Conservation (phyloP, 23 tunicate genomes). For the Styela plicata region DNA sequence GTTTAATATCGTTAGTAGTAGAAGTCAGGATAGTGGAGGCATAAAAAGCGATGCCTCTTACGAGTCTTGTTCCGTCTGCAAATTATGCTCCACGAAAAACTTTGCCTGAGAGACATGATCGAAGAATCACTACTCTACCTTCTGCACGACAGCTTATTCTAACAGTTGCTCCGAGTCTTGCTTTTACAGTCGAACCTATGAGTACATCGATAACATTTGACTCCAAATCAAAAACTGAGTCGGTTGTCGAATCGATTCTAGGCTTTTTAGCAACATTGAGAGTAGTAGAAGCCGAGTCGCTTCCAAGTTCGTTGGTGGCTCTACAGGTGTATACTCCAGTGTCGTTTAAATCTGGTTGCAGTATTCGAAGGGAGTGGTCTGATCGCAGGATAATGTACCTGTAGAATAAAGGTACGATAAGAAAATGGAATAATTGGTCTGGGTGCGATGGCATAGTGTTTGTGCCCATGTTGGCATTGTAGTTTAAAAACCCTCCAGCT, state of each 20-base stretch:
- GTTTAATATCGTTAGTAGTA: too few species aligned
- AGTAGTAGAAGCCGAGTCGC: slow-evolving; percentile 37
- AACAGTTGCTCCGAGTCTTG: slow-evolving; percentile 61
- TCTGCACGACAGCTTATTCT: slow-evolving; percentile 60
- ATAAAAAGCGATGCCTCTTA: too few species aligned
- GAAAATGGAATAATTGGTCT: too few species aligned
- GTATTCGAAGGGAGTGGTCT: slow-evolving; percentile 71
- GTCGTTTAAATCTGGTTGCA: slow-evolving; percentile 47
- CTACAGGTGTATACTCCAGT: slow-evolving; percentile 70
- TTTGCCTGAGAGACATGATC: too few species aligned
- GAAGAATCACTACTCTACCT: slow-evolving; percentile 43
- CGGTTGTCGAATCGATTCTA: slow-evolving; percentile 51
- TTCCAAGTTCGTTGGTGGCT: slow-evolving; percentile 57
- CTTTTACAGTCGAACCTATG: slow-evolving; percentile 66
- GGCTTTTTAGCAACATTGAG: slow-evolving; percentile 68
- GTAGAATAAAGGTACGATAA: too few species aligned
- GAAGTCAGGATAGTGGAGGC: too few species aligned
- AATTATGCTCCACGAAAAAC: too few species aligned
- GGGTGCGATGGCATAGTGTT: too few species aligned
- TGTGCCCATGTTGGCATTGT: too few species aligned
- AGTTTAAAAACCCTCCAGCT: too few species aligned
- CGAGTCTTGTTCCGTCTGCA: too few species aligned
- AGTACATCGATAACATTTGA: slow-evolving; percentile 42
- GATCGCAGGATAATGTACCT: slow-evolving; percentile 47
- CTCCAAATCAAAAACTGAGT: slow-evolving; percentile 32